Evolutionary conservation across 2,888 invertebrate species (phyloP), one percentile per base, ranked within the genome.

Genomic region (Chymomyza caudatula): DNA sequence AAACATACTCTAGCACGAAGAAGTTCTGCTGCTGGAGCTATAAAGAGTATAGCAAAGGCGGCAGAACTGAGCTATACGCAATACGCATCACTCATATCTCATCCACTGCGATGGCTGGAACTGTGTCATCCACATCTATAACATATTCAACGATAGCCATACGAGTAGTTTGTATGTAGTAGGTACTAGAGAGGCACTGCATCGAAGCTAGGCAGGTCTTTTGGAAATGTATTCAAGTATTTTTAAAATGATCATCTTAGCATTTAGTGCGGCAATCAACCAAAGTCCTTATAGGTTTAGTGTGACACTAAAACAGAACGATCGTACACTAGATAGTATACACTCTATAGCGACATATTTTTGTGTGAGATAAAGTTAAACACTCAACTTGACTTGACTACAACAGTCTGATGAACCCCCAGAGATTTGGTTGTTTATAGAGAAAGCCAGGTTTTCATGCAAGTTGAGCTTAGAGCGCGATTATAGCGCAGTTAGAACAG

Each of bases 1-100:
- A 11, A 90, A 90, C 59, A 89, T 89, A 60, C 90, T 91, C 83
- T 91, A 91, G 89, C 90, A 91, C 85, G 91, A 91, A 85, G 91
- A 91, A 80, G 91, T 91, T 88, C 90, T 91, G 90, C 86, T 91
- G 78, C 78, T 91, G 70, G 91, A 91, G 71, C 76, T 91, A 65
- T 90, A 90, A 87, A 63, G 52, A 17, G n/a, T 15, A 0, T 54
- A 43, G 11, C 0, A 55, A 19, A 19, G 25, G 77, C 78, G 51
- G 84, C 85, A 85, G 88, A 82, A 87, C 88, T 63, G 60, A 11
- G 15, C 57, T 25, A n/a, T n/a, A n/a, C 63, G 62, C 63, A 72
- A 60, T 59, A 63, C 56, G 5, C 22, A 60, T 13, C 22, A 66
- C 66, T 74, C 78, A 80, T 83, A 83, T 83, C 74, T 74, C 71